These are phyloP conservation scores for Sphinx pinastri DNA, from an alignment of 2,888 invertebrate species.

Conservation along the genomic window DNA sequence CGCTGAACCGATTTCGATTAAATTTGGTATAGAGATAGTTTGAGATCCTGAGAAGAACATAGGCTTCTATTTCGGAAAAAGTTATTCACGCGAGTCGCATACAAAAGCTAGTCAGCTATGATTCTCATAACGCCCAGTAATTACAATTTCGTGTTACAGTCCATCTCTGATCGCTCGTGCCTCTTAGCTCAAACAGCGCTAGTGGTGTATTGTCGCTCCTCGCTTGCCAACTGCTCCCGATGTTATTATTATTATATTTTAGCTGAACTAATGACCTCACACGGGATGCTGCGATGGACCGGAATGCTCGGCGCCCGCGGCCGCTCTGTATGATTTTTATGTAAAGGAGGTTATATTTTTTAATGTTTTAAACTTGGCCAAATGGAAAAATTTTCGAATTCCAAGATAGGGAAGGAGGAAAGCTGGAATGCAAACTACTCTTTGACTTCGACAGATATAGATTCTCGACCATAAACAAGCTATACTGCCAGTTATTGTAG, in stretches of 20 bases:
- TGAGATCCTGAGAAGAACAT: too few species aligned
- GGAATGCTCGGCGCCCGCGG: neutral
- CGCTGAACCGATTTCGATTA: too few species aligned
- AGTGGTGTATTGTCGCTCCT: slow-evolving; percentile 47
- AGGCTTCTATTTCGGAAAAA: too few species aligned
- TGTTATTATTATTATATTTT: slow-evolving; percentile 67
- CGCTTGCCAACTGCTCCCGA: slow-evolving; percentile 73
- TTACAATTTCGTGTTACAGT: neutral
- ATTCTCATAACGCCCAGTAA: neutral
- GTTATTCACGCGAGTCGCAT: too few species aligned
- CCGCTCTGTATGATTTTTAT: neutral
- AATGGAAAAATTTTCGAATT: neutral
- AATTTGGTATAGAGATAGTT: too few species aligned
- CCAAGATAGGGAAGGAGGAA: too few species aligned
- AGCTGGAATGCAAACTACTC: too few species aligned
- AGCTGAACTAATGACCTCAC: slow-evolving; percentile 24
- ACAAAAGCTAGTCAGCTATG: too few species aligned
- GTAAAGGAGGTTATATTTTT: neutral
- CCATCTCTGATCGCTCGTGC: neutral
- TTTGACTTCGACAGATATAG: too few species aligned
- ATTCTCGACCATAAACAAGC: too few species aligned
- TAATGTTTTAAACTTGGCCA: neutral
- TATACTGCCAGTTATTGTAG: too few species aligned
- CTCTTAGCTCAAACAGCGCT: slow-evolving; percentile 40
- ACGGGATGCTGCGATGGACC: slow-evolving; percentile 3